A percentile compares a stretch with the other conserved stretches of the same genome.
phyloP scores from a whole-genome alignment of 2,797 vertebrate species.

The Pipistrellus pygmaeus region DNA sequence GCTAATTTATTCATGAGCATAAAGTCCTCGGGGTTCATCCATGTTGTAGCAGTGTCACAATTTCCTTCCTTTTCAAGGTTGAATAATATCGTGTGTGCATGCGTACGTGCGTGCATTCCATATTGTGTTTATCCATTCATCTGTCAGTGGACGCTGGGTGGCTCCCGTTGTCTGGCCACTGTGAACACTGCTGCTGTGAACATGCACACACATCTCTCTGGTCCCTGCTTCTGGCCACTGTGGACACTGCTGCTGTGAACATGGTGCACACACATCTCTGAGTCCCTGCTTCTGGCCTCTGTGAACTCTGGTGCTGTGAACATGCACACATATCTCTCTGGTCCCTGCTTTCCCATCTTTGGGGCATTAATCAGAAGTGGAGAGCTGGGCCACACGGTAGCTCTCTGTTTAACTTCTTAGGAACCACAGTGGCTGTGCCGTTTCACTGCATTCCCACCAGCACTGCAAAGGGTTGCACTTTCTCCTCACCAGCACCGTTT shows the following conservation, averaged over 20 bases:
- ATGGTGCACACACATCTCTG: not conserved
- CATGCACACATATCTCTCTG: not conserved
- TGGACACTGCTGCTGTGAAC: too few relatives aligned
- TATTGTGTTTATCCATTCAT: not conserved
- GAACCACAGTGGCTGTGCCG: not conserved
- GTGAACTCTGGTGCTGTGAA: too few relatives aligned
- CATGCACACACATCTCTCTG: not conserved
- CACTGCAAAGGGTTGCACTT: not conserved
- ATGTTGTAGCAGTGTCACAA: too few relatives aligned
- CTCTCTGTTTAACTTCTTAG: not conserved
- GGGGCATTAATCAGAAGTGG: not conserved
- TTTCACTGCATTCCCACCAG: not conserved
- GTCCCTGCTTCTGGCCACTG: not conserved
- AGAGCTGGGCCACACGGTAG: accelerated
- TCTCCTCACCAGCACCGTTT: not conserved
- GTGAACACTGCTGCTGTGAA: too few relatives aligned
- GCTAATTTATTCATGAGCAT: not conserved
- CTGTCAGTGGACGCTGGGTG: not conserved
- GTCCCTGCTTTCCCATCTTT: not conserved
- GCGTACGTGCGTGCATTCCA: too few relatives aligned
- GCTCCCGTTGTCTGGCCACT: not conserved
- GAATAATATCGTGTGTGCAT: not conserved
- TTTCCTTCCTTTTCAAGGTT: not conserved
- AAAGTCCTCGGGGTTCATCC: not conserved
- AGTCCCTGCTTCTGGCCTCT: not conserved